Percentiles rank a stretch among this genome's conserved stretches.
Evolutionary conservation across 2,113 vertebrate genomes (phyloP).

Genomic region (Micronycteris hirsuta): DNA sequence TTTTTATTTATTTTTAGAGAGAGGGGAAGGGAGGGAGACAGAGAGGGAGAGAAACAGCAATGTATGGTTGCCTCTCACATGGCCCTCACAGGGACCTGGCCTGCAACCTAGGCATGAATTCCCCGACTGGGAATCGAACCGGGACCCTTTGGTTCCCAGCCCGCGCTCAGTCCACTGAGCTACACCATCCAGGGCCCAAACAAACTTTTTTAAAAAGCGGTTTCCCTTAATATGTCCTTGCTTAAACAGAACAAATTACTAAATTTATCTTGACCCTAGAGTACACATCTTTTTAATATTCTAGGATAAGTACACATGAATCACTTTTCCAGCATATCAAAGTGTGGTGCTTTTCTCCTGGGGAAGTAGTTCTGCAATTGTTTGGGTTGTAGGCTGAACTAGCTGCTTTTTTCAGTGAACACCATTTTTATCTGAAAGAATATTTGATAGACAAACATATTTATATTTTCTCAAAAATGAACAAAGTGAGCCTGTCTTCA

Average conservation of each 20-base stretch:
- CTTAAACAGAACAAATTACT: not conserved
- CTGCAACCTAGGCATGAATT: no score
- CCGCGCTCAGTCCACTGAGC: no score
- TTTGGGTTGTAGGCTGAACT: not conserved
- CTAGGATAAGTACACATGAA: not conserved
- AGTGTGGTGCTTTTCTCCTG: not conserved
- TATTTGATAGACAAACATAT: not conserved
- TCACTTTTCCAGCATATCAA: not conserved
- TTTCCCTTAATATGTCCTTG: not conserved
- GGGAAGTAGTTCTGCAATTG: not conserved
- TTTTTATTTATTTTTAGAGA: no score
- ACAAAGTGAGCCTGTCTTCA: not conserved
- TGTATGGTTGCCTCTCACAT: no score
- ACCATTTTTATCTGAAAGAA: not conserved
- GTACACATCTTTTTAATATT: not conserved
- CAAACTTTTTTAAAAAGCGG: not conserved
- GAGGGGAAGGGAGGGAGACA: no score
- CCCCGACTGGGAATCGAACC: no score
- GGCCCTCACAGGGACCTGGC: no score
- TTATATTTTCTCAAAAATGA: constrained; percentile 20
- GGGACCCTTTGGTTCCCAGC: no score
- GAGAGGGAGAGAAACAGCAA: no score
- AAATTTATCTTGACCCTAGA: not conserved
- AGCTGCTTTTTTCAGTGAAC: not conserved
- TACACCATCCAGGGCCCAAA: no score